These are phyloP conservation scores for Coreoperca whiteheadi DNA, from an alignment of 2,113 vertebrate genomes.

Conservation along the genomic window DNA sequence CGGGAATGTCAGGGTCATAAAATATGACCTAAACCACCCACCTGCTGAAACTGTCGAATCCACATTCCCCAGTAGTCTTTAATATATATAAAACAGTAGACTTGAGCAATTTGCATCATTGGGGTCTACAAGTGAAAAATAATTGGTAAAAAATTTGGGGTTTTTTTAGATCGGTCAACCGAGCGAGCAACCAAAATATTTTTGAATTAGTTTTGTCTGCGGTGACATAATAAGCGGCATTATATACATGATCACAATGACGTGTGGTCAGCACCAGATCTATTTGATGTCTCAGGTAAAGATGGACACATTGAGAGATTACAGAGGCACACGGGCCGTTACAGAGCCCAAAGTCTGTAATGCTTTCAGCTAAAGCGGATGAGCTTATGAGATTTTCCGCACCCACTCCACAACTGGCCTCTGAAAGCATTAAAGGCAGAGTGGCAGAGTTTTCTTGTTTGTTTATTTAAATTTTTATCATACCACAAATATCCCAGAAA, in stretches of 20 bases:
- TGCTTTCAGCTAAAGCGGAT: conserved; percentile 66
- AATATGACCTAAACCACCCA: conserved; percentile 50
- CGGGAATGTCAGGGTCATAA: conserved; percentile 62
- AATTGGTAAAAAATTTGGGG: no score
- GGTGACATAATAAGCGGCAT: neutral
- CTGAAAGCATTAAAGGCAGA: conserved; percentile 29
- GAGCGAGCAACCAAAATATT: neutral
- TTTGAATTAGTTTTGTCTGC: neutral
- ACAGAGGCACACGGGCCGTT: conserved; percentile 29
- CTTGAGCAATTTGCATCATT: neutral
- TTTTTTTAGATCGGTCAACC: neutral
- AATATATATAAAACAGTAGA: conserved; percentile 1
- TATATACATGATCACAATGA: neutral
- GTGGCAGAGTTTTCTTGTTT: neutral
- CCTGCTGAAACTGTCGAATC: conserved; percentile 41
- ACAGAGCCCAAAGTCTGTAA: conserved; percentile 51
- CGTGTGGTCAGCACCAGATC: neutral
- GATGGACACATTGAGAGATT: conserved; percentile 38
- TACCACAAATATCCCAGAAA: neutral
- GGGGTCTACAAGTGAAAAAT: neutral
- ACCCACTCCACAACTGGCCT: conserved; percentile 54
- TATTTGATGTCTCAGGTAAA: conserved; percentile 37
- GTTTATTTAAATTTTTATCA: neutral
- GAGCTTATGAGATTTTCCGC: conserved; percentile 66
- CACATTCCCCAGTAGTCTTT: conserved; percentile 14